Evolutionary conservation across 2,888 invertebrate species (phyloP), one percentile per base, ranked within the genome.

Genomic region (Cremastinae sp.): DNA sequence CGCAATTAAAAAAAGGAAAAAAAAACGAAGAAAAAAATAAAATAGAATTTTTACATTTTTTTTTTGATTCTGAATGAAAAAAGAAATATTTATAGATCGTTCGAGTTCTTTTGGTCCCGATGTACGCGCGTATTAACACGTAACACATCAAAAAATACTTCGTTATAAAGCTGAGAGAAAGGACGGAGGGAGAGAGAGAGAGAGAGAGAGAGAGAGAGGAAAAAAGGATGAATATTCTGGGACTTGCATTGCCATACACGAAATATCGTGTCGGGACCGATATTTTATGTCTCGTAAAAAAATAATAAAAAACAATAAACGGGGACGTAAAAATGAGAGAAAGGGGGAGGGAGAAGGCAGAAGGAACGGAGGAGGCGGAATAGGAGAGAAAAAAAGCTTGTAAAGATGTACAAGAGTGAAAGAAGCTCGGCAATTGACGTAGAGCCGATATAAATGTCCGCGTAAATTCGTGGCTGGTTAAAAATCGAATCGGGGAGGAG

Each of bases 401-500:
- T 58, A 62, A 83, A 83, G 81, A 28, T 75, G 72, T 81, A 49
- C 54, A 59, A 61, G 34, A 69, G 69, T 45, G 64, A 62, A 51
- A 72, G 78, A 76, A 80, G 80, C 78, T 69, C 80, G 78, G 78
- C 83, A 85, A 83, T 85, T 87, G 86, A 84, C 84, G 82, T 83
- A 81, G 80, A 76, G 73, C 74, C 82, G 84, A 83, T 86, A 86
- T 87, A 87, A 88, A 87, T 79, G 87, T 88, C 87, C 82, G 82
- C 84, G 86, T 87, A 88, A 87, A 87, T 87, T 87, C 83, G 82
- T 79, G 75, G 83, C 85, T 86, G 85, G 86, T 87, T 87, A 86
- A 56, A 83, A 83, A 82, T 70, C 70, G 54, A 59, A 53, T 8
- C 18, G 12, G 12, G 36, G 47, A 45, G 34, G 34, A 22, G 34